These are phyloP conservation scores for Otocyon megalotis DNA, from an alignment of 2,113 vertebrate genomes.

Conservation along the genomic window DNA sequence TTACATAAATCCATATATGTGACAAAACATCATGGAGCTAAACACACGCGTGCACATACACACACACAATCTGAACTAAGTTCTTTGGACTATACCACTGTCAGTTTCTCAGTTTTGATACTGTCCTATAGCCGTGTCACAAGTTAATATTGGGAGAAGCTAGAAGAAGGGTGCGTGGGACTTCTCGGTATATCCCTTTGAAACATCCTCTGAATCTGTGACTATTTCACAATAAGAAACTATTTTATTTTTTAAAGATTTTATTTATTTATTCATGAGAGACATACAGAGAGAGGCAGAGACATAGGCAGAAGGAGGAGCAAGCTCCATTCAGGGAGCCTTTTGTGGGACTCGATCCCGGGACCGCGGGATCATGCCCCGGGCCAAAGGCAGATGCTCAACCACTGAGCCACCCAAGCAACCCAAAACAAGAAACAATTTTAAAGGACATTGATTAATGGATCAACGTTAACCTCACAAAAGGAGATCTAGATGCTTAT, in stretches of 20 bases:
- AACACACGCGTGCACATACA: not conserved
- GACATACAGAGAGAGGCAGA: too few species aligned
- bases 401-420: too few species aligned
- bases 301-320: too few species aligned
- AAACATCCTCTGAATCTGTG: not conserved
- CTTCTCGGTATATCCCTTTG: not conserved
- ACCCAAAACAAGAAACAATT: not conserved
- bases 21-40: not conserved
- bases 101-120: constrained; percentile 14
- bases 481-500: not conserved
- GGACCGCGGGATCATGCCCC: too few species aligned
- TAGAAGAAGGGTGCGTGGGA: not conserved
- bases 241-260: too few species aligned
- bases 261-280: too few species aligned
- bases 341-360: too few species aligned
- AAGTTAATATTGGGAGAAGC: not conserved
- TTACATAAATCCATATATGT: not conserved
- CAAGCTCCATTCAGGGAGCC: too few species aligned
- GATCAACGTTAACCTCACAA: constrained; percentile 17
- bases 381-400: too few species aligned
- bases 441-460: constrained; percentile 16
- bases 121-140: not conserved
- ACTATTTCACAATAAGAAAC: not conserved
- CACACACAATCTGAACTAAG: constrained; percentile 6
- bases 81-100: not conserved